Percentiles rank a stretch among this genome's conserved stretches.
Evolutionary conservation across 2,113 vertebrate genomes (phyloP).

Genomic region (Salvelinus sp.): DNA sequence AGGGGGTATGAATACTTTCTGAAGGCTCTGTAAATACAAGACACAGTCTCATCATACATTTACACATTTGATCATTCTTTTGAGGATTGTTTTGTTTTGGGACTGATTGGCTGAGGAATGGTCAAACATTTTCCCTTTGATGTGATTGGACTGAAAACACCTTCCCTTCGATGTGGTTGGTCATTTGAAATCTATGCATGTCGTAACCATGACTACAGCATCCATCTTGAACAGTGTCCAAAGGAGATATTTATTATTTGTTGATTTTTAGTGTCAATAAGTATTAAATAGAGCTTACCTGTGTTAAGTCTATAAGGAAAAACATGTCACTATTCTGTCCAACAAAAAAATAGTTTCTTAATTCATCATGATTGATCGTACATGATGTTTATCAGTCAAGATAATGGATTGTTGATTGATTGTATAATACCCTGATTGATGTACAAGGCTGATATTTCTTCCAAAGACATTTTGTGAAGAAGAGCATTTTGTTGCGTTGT

Average conservation of each 20-base stretch:
- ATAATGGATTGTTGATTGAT: neutral
- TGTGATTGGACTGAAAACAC: too few species aligned
- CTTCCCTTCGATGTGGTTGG: constrained; percentile 51
- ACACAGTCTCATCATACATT: too few species aligned
- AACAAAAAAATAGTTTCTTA: neutral
- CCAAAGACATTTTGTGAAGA: constrained; percentile 16
- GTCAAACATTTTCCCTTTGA: neutral
- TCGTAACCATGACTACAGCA: too few species aligned
- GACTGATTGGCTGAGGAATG: neutral
- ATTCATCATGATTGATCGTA: neutral
- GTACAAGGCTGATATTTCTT: neutral
- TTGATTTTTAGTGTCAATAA: too few species aligned
- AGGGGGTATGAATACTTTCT: too few species aligned
- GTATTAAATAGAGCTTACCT: constrained; percentile 45
- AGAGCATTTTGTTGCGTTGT: neutral
- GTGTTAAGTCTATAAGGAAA: constrained; percentile 37
- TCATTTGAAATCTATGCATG: constrained; percentile 68
- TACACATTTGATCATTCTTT: neutral
- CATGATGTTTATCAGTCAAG: neutral
- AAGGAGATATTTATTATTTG: too few species aligned
- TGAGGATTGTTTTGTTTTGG: constrained; percentile 32
- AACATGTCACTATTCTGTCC: constrained; percentile 48
- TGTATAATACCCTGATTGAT: too few species aligned
- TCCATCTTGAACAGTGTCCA: too few species aligned
- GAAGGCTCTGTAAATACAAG: too few species aligned